Conservation (phyloP, 1,140 invertebrate genomes). For the Paraescarpia echinospica region DNA sequence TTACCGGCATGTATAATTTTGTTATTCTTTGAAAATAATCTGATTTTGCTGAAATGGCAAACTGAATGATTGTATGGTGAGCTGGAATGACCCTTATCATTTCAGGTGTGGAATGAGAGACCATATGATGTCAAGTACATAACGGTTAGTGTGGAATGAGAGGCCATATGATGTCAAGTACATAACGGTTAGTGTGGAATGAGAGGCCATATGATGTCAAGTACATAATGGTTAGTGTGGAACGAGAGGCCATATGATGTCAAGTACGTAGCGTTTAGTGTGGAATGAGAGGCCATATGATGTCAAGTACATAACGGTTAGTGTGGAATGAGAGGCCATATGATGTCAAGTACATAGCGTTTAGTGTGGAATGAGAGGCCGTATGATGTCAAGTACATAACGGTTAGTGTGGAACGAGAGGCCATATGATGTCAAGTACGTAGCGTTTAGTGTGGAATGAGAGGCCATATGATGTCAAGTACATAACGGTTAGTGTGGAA, state of each 20-base stretch:
- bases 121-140: conserved; percentile 38
- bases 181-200: conserved; percentile 27
- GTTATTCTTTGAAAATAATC: background rate
- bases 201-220: conserved; percentile 42
- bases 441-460: conserved; percentile 36
- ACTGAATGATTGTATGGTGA: background rate
- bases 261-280: conserved; percentile 24
- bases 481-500: conserved; percentile 23
- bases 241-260: conserved; percentile 46
- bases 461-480: conserved; percentile 40
- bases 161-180: conserved; percentile 39
- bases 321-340: conserved; percentile 43
- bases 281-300: conserved; percentile 45
- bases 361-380: conserved; percentile 38
- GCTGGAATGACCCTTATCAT: background rate
- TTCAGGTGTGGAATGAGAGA: conserved; percentile 42
- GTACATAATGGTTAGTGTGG: conserved; percentile 22
- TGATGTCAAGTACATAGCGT: conserved; percentile 32
- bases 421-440: conserved; percentile 38
- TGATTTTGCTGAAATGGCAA: background rate
- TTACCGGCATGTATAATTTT: too few relatives aligned
- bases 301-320: conserved; percentile 28
- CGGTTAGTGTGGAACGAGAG: conserved; percentile 38
- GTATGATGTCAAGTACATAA: conserved; percentile 37
- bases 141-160: conserved; percentile 36